Evolutionary conservation across 2,888 invertebrate genomes (phyloP).

Genomic region (Microdon myrmicae): DNA sequence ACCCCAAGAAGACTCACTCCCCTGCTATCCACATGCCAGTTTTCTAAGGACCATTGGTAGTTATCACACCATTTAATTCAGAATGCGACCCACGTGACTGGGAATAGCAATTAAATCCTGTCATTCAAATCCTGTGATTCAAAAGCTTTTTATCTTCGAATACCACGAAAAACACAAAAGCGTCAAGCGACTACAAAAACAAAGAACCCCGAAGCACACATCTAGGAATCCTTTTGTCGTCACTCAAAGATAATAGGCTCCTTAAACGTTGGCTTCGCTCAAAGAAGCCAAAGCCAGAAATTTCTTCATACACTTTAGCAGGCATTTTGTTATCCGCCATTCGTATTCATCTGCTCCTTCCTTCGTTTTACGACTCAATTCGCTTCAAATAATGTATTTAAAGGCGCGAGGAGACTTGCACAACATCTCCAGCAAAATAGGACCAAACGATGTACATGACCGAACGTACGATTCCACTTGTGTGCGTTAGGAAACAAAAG

Average conservation of each 20-base stretch:
- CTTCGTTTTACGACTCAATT: constrained; percentile 23
- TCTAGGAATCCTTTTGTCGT: constrained; percentile 24
- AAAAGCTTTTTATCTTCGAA: no score
- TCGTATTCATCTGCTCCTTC: constrained; percentile 12
- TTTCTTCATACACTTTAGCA: constrained; percentile 19
- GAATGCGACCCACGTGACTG: no score
- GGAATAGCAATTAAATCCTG: no score
- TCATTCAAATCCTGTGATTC: no score
- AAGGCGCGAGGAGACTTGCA: constrained; percentile 28
- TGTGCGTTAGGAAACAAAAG: constrained; percentile 12
- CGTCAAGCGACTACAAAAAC: no score
- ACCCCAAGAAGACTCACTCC: no score
- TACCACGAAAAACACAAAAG: constrained; percentile 1
- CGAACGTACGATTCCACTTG: not conserved
- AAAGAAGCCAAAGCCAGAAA: constrained; percentile 7
- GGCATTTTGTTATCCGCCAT: constrained; percentile 17
- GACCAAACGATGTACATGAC: not conserved
- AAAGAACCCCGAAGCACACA: not conserved
- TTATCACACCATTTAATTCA: no score
- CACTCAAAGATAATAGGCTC: constrained; percentile 23
- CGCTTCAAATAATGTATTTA: constrained; percentile 36
- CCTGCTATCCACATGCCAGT: no score
- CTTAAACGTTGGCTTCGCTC: constrained; percentile 28
- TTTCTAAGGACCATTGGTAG: no score
- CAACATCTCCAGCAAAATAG: not conserved